Evolutionary conservation across 1,140 invertebrate species (phyloP), one percentile per base, ranked within the genome.

Genomic region (Latrodectus geometricus): DNA sequence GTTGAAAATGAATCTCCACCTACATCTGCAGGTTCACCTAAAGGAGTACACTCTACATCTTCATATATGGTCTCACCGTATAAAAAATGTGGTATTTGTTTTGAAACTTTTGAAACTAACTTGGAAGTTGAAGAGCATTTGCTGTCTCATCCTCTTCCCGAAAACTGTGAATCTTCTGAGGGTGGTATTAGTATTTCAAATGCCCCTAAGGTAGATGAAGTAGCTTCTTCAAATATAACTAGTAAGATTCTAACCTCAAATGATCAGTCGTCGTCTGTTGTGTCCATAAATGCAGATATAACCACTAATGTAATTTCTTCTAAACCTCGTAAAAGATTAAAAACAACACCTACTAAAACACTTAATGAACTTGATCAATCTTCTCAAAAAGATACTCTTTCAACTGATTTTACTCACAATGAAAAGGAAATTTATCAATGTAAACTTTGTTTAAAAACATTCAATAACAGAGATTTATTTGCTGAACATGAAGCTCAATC

Each of bases 11-110:
- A 49, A 48, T 3, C 14, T 68, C 7, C 61, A 8, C 20, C 21
- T 49, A n/a, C 23, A 35, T 15, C 8, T 11, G 12, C 15, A 15
- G 49, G 54, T 14, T 11, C 20, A 20, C 7, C 49, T 20, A 72
- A 9, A 8, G 48, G 69, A 73, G n/a, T 21, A 54, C 23, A 23
- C 17, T 23, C 17, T 50, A 14, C 61, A 68, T 52, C 80, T 56
- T n/a, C 35, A 20, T 48, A 49, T 4, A 17, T 23, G 21, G 21
- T 70, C n/a, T 72, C 49, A 12, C 14, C 50, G 15, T 35, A 20
- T 72, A 74, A 73, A 48, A 86, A 86, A 20, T 86, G 83, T 86
- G 75, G 83, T 8, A 72, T 61, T 49, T 86, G 83, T 49, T 72
- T 70, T 15, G n/a, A 77, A 14, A 49, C 48, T n/a, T 86, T 86